Conservation (phyloP, 2,797 vertebrate species). For the Otus scops region DNA sequence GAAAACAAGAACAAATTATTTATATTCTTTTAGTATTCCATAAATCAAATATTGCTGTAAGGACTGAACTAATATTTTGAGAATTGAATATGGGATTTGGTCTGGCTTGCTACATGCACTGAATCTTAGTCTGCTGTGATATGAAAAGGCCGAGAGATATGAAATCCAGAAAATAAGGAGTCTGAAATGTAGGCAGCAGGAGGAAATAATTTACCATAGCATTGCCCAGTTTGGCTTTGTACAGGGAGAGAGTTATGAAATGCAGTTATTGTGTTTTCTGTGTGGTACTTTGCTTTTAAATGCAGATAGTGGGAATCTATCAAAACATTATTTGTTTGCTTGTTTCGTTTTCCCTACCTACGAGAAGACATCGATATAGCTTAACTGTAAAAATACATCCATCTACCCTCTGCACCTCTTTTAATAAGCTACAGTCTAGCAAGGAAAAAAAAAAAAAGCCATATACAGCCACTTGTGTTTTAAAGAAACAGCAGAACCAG, state of each 20-base stretch:
- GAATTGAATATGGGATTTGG: not conserved
- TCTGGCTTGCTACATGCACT: not conserved
- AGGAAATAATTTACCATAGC: not conserved
- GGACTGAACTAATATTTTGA: conserved; percentile 7
- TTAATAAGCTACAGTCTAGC: conserved; percentile 3
- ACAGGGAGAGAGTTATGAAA: not conserved
- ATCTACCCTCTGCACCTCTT: conserved; percentile 21
- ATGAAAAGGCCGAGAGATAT: not conserved
- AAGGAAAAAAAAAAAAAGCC: not conserved
- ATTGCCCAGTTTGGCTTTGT: not conserved
- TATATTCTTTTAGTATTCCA: not conserved
- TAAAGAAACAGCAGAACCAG: conserved; percentile 26
- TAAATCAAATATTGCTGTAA: conserved; percentile 4
- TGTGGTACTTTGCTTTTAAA: not conserved
- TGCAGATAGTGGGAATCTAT: conserved; percentile 8
- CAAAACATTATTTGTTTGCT: conserved; percentile 38
- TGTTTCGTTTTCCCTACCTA: not conserved
- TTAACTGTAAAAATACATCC: not conserved
- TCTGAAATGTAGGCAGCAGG: not conserved
- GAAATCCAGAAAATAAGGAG: not conserved
- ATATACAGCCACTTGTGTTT: not conserved
- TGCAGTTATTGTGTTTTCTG: conserved; percentile 16
- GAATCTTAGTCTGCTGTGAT: not conserved
- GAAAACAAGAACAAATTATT: conserved; percentile 38
- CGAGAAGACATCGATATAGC: not conserved